Evolutionary conservation across 1,140 invertebrate genomes (phyloP).

Genomic region (Cydia fagiglandana): DNA sequence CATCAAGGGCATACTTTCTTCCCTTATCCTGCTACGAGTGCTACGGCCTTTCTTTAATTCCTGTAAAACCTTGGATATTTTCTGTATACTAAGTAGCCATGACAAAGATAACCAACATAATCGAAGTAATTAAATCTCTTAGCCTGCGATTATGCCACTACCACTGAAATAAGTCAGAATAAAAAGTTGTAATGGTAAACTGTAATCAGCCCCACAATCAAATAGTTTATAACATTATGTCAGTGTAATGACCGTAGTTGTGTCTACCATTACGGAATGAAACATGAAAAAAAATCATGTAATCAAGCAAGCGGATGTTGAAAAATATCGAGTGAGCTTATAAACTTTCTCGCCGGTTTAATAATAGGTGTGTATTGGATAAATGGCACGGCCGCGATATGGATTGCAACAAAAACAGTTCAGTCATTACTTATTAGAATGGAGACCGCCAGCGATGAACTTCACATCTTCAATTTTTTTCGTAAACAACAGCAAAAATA

Average conservation of each 20-base stretch:
- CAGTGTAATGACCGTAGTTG: background rate
- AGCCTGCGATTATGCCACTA: too few species aligned
- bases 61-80: too few species aligned
- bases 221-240: conserved; percentile 19
- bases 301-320: conserved; percentile 33
- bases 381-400: conserved; percentile 7
- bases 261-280: conserved; percentile 25
- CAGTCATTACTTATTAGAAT: background rate
- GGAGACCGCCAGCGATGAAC: background rate
- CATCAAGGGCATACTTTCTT: too few species aligned
- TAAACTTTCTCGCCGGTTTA: conserved; percentile 25
- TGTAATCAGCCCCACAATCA: conserved; percentile 8
- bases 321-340: conserved; percentile 30
- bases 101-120: too few species aligned
- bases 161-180: background rate
- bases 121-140: too few species aligned
- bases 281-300: conserved; percentile 24
- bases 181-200: background rate
- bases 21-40: too few species aligned
- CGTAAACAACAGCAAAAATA: too few species aligned
- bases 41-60: too few species aligned
- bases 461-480: too few species aligned
- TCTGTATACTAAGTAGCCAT: too few species aligned
- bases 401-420: conserved; percentile 21
- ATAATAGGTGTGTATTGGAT: conserved; percentile 28